Conservation (phyloP, 1,140 invertebrate species). For the Drosophila miranda region DNA sequence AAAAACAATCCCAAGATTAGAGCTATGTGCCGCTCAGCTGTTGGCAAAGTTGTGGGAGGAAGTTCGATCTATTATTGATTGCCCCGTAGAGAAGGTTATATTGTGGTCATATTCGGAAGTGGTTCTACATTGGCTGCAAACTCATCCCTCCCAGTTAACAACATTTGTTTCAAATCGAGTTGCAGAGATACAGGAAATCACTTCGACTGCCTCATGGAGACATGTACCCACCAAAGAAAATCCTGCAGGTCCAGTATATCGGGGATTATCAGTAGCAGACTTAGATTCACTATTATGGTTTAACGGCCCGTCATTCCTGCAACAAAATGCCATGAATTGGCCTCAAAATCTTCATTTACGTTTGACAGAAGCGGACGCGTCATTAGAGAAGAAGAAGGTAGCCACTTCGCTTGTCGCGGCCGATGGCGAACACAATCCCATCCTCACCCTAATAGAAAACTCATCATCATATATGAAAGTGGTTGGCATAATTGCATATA, state of each 20-base stretch:
- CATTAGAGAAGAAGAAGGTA: neutral
- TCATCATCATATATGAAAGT: neutral
- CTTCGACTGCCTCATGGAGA: neutral
- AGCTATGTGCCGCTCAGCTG: too few relatives aligned
- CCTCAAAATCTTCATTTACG: neutral
- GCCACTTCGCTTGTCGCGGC: neutral
- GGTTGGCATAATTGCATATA: neutral
- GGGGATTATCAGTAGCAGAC: neutral
- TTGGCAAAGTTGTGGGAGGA: too few relatives aligned
- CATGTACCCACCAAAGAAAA: neutral
- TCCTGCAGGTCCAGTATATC: neutral
- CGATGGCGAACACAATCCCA: neutral
- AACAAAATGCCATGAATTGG: neutral
- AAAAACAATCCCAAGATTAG: too few relatives aligned
- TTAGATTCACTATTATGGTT: neutral
- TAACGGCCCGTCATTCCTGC: neutral
- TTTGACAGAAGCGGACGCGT: neutral
- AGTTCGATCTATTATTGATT: too few relatives aligned
- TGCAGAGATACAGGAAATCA: constrained; percentile 2
- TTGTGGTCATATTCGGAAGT: too few relatives aligned
- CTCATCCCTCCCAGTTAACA: neutral
- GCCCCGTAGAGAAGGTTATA: too few relatives aligned
- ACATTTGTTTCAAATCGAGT: constrained; percentile 9
- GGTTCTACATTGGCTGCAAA: too few relatives aligned
- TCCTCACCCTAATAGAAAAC: neutral